Base-by-base conservation (phyloP, 2,797 vertebrate species). In the Paratrypauchen microcephalus region DNA sequence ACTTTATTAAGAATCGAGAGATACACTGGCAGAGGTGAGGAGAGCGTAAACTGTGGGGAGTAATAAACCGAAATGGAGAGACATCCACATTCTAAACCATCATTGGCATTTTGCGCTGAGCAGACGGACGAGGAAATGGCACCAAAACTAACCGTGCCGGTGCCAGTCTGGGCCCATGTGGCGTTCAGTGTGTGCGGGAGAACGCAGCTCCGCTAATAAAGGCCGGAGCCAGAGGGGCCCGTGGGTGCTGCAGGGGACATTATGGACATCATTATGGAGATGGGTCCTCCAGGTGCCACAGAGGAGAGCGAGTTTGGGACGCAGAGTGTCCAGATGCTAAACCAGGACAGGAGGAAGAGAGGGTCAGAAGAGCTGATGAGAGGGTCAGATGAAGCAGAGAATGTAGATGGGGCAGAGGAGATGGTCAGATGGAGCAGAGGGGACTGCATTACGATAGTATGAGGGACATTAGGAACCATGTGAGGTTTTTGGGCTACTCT, bases 211-310 rank as follows among this genome's bases (percentile, higher is more conserved):
- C 50, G 70, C 83, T 86, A 77, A 85, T 85, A 81, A 87, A 81
- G 70, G 68, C 72, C 21, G 5, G 21, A 54, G 75, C 64, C 72
- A 76, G 69, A 85, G 82, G 82, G 83, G 81, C 81, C 77, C 52
- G 13, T 26, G 78, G 85, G 77, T 66, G 58, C 68, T 54, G 52
- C 73, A 36, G 56, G 71, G 28, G 84, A 78, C 74, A 80, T 83
- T 59, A 68, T n/a, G n/a, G n/a, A n/a, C n/a, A n/a, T 77, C 85
- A 87, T 84, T 78, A 86, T 74, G 71, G 73, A 77, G 87, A 89
- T 87, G 83, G 85, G 81, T 79, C 77, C 82, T 84, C 74, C 68
- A 83, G 82, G 74, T 83, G 78, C 41, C 72, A 15, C 80, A 24
- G 50, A 1, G 60, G 24, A 68, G 58, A 80, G 71, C 72, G 82